Evolutionary conservation across 2,797 vertebrate genomes (phyloP).

Genomic region (Gadopsis marmoratus): DNA sequence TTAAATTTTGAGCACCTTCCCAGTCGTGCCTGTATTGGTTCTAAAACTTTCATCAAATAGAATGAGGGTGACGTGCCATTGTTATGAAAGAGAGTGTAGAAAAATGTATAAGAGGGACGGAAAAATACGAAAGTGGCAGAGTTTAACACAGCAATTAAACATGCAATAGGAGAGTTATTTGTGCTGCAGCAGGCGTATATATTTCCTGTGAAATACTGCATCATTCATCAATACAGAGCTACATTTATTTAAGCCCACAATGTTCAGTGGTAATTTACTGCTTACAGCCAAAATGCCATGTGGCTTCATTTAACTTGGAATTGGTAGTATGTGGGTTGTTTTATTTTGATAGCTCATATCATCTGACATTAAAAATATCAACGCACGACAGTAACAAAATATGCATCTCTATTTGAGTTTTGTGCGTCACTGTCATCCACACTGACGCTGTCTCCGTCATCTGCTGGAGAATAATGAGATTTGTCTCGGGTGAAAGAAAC

Average conservation of each 20-base stretch:
- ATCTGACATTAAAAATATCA: background rate
- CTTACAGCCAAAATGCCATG: background rate
- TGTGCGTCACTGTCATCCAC: background rate
- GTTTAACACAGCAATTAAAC: slow-evolving; percentile 5
- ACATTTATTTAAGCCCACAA: background rate
- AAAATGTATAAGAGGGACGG: slow-evolving; percentile 13
- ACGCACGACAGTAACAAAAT: background rate
- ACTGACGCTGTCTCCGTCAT: background rate
- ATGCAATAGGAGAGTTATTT: background rate
- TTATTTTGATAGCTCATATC: background rate
- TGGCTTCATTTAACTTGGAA: background rate
- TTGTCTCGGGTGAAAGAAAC: slow-evolving; percentile 39
- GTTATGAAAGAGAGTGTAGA: slow-evolving; percentile 45
- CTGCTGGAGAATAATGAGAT: slow-evolving; percentile 2
- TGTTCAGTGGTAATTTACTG: background rate
- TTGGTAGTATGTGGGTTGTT: background rate
- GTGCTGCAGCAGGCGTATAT: background rate
- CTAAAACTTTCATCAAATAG: slow-evolving; percentile 67
- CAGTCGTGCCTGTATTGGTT: slow-evolving; percentile 40
- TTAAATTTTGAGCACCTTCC: slow-evolving; percentile 61
- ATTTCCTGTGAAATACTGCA: background rate
- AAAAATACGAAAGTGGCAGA: background rate
- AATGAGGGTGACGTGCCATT: slow-evolving; percentile 21
- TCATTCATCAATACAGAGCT: background rate
- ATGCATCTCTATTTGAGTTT: background rate